Evolutionary conservation across 2,888 invertebrate genomes (phyloP).

Genomic region (Napeogenes sylphis): DNA sequence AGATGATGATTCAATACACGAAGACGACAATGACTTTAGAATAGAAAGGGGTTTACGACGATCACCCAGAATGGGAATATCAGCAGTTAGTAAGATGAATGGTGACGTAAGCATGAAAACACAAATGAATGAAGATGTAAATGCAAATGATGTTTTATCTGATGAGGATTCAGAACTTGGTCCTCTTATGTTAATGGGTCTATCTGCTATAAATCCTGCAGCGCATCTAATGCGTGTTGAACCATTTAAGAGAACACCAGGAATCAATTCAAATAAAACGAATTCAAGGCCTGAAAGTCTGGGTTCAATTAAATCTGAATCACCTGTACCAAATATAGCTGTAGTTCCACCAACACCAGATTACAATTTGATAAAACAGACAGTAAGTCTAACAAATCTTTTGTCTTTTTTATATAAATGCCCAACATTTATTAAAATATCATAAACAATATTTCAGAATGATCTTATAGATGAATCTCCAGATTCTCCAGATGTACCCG

Average conservation of each 20-base stretch:
- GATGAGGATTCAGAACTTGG: constrained; percentile 80
- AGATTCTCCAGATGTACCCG: constrained; percentile 82
- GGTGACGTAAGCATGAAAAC: constrained; percentile 70
- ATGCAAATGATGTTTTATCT: constrained; percentile 60
- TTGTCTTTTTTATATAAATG: constrained; percentile 9
- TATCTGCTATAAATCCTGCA: constrained; percentile 80
- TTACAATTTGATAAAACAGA: constrained; percentile 63
- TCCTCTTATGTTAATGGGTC: constrained; percentile 82
- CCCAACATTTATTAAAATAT: constrained; percentile 10
- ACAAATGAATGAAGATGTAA: constrained; percentile 58
- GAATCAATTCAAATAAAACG: constrained; percentile 44
- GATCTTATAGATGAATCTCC: constrained; percentile 81
- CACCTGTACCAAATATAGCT: constrained; percentile 82
- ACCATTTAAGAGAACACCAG: constrained; percentile 68
- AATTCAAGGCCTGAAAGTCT: constrained; percentile 72
- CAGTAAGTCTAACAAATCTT: constrained; percentile 51
- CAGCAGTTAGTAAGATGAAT: constrained; percentile 71
- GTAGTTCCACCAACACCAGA: constrained; percentile 87
- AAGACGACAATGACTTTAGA: constrained; percentile 64
- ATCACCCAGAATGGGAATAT: constrained; percentile 70
- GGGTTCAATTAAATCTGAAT: constrained; percentile 60
- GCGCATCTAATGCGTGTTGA: constrained; percentile 79
- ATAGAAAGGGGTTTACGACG: constrained; percentile 64
- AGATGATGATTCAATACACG: constrained; percentile 65
- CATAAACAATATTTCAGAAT: constrained; percentile 47